Percentiles rank a stretch among this genome's conserved stretches.
Evolutionary conservation across 1,140 invertebrate genomes (phyloP).

Genomic region (Drosophila erecta): DNA sequence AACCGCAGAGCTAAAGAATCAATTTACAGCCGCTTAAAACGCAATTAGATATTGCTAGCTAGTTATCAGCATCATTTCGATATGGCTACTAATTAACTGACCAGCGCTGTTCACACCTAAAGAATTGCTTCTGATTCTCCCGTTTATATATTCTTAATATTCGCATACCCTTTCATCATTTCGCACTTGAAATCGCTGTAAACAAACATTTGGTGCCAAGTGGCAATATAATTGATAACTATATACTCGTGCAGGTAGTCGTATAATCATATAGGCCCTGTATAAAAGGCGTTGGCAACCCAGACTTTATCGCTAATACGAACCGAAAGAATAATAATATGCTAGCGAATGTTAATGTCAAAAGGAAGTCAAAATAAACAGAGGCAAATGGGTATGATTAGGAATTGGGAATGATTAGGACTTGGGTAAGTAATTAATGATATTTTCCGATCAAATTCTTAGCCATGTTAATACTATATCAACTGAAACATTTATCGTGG

Average conservation of each 20-base stretch:
- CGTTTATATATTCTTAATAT: background rate
- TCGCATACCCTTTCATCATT: constrained; percentile 12
- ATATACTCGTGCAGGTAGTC: constrained; percentile 3
- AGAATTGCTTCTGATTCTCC: constrained; percentile 3
- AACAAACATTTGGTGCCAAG: constrained; percentile 44
- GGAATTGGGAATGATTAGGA: too few species aligned
- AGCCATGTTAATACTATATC: background rate
- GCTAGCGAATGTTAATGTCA: background rate
- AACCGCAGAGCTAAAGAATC: background rate
- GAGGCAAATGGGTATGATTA: too few species aligned
- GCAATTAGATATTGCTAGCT: too few species aligned
- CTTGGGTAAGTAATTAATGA: too few species aligned
- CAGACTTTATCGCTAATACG: constrained; percentile 3
- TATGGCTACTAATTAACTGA: constrained; percentile 1
- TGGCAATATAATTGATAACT: constrained; percentile 36
- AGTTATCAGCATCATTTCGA: background rate
- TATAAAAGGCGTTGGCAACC: constrained; percentile 6
- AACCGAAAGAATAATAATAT: constrained; percentile 10
- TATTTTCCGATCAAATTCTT: too few species aligned
- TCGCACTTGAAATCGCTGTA: constrained; percentile 21
- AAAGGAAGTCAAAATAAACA: constrained; percentile 1
- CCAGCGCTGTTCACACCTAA: background rate
- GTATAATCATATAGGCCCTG: constrained; percentile 23
- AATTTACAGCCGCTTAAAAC: too few species aligned
- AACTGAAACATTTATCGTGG: background rate